These are phyloP conservation scores for Atta colombica DNA, from an alignment of 1,140 invertebrate species.

Conservation along the genomic window DNA sequence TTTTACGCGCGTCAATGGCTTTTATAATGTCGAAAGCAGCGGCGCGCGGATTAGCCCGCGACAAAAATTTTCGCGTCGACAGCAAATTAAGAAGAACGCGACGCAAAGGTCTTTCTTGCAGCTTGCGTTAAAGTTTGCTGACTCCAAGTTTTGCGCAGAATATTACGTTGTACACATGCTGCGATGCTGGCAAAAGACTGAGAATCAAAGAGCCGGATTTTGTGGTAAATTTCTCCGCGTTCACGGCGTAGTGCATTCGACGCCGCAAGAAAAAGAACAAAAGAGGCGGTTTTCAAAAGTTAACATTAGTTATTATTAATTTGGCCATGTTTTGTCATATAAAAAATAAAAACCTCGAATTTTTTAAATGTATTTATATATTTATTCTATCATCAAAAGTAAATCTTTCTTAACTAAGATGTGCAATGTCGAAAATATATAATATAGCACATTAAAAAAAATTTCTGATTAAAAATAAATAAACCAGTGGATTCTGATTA, in stretches of 20 bases:
- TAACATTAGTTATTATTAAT: conserved; percentile 16
- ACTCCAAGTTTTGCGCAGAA: conserved; percentile 19
- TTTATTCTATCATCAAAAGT: neutral
- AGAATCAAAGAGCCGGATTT: conserved; percentile 21
- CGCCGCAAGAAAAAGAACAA: neutral
- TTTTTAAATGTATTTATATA: neutral
- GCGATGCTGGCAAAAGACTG: neutral
- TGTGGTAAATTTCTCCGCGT: conserved; percentile 21
- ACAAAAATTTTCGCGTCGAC: conserved; percentile 19
- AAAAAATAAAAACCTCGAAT: neutral
- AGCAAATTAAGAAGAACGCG: conserved; percentile 7
- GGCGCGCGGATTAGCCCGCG: neutral
- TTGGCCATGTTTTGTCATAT: neutral
- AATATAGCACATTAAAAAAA: no score
- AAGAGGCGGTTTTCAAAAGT: neutral
- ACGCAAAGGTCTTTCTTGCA: neutral
- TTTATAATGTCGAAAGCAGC: neutral
- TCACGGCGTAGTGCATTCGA: neutral
- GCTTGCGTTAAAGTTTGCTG: conserved; percentile 33
- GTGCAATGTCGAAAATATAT: neutral
- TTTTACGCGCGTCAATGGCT: neutral
- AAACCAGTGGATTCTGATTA: no score
- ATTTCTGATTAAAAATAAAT: no score
- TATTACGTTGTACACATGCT: conserved; percentile 24
- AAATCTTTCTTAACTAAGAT: neutral